phyloP scores from a whole-genome alignment of 2,888 invertebrate genomes.

The Chalcis sispes region DNA sequence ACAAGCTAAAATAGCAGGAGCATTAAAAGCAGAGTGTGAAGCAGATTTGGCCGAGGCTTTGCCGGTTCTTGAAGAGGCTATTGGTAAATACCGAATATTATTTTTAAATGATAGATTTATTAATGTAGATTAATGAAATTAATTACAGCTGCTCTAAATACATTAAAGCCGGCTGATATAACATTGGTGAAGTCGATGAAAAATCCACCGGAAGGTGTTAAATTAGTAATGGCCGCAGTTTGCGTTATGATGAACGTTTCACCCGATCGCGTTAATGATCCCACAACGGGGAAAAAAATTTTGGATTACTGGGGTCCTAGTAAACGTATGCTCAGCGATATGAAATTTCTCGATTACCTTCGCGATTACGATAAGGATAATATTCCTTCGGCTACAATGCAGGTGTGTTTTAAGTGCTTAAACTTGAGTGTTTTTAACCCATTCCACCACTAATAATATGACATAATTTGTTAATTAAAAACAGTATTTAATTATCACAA shows the following conservation, averaged over 20 bases:
- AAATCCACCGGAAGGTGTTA: slow-evolving; percentile 89
- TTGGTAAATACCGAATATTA: slow-evolving; percentile 68
- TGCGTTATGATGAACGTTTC: slow-evolving; percentile 90
- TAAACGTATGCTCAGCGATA: slow-evolving; percentile 87
- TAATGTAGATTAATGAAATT: no score
- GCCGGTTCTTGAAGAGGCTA: slow-evolving; percentile 87
- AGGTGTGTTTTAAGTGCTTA: no score
- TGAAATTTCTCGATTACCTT: slow-evolving; percentile 85
- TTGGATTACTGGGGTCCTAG: slow-evolving; percentile 92
- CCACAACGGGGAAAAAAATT: slow-evolving; percentile 82
- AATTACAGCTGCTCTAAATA: slow-evolving; percentile 84
- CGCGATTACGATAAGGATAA: slow-evolving; percentile 91
- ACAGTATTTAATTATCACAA: no score
- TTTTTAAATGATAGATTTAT: slow-evolving; percentile 5
- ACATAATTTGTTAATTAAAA: no score
- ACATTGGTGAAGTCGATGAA: slow-evolving; percentile 93
- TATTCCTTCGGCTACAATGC: slow-evolving; percentile 85
- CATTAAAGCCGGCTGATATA: slow-evolving; percentile 90
- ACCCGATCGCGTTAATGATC: slow-evolving; percentile 87
- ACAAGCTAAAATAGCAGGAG: slow-evolving; percentile 90
- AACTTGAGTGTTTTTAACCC: no score
- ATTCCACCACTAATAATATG: no score
- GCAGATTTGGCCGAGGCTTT: slow-evolving; percentile 92
- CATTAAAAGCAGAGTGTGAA: slow-evolving; percentile 92
- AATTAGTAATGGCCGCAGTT: slow-evolving; percentile 93